Base-by-base conservation (phyloP, 2,797 vertebrate species). In the Triplophysa bombifrons region DNA sequence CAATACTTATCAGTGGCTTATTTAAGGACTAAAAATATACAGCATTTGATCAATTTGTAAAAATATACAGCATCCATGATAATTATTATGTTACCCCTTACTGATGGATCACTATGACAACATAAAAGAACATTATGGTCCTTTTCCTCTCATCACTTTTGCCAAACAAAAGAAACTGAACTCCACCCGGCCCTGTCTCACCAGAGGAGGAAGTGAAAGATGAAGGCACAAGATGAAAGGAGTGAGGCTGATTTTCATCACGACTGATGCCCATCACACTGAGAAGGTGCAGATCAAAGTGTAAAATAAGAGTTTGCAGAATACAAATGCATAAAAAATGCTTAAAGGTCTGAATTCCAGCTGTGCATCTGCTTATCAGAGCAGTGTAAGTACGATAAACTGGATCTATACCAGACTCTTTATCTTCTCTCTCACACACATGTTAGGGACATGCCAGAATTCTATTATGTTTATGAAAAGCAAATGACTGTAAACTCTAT, bases 281-380 rank as follows among this genome's bases (percentile, higher is more conserved):
- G 27, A 51, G 60, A 75, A 53, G 17, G 30, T 44, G 11, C 30
- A 71, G 65, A 77, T 69, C 65, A 77, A 69, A 69, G 53, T 68
- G 22, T 60, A 60, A 67, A 44, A 64, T 65, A 34, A 68, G 41
- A 74, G 63, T 64, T 27, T 61, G 27, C 34, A 48, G 46, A 50
- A 58, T 20, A 69, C 55, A 69, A 53, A 81, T 20, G 66, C 64
- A 63, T 61, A 74, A 38, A 68, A 72, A 56, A 13, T 48, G 61
- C 8, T 34, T 48, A 25, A 74, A 74, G 6, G 76, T 83, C 71
- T 16, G 80, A 88, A 90, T 88, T 90, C 85, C 84, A 85, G 82
- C 87, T 89, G 74, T 88, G 84, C 85, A 87, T 89, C 81, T 2
- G 81, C 82, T 90, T 85, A 88, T 89, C 82, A 85, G 81, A 25